Conservation (phyloP, 2,888 invertebrate genomes). For the Odontocerum albicorne region DNA sequence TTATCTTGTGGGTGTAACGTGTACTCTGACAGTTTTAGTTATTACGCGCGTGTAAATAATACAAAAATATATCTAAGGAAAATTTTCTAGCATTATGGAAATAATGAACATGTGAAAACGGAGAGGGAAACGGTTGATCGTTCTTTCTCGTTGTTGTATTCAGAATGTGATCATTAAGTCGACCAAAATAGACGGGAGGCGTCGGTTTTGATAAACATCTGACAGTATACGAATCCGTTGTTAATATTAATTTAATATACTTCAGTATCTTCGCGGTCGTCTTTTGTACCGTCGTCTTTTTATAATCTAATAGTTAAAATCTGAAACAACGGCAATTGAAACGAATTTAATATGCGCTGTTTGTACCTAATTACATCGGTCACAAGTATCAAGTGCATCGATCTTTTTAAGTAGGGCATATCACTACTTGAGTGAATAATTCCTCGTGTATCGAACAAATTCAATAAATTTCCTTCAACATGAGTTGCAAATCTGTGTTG, state of each 20-base stretch:
- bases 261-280: conserved; percentile 20
- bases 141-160: conserved; percentile 9
- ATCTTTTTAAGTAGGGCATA: background rate
- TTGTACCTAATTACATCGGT: no score
- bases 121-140: no score
- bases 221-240: conserved; percentile 15
- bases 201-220: conserved; percentile 28
- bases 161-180: conserved; percentile 27
- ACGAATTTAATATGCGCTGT: background rate
- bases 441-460: background rate
- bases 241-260: conserved; percentile 24
- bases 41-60: no score
- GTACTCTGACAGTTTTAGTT: no score
- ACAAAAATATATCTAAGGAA: no score
- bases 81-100: no score
- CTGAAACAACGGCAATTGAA: background rate
- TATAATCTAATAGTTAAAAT: conserved; percentile 1
- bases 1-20: no score
- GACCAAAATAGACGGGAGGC: conserved; percentile 26
- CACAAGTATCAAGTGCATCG: background rate
- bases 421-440: background rate
- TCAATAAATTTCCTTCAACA: conserved; percentile 39
- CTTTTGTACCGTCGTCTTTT: conserved; percentile 9
- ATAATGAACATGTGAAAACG: no score
- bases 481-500: conserved; percentile 60